Base-by-base conservation (phyloP, 2,797 vertebrate species). In the Molossus molossus region DNA sequence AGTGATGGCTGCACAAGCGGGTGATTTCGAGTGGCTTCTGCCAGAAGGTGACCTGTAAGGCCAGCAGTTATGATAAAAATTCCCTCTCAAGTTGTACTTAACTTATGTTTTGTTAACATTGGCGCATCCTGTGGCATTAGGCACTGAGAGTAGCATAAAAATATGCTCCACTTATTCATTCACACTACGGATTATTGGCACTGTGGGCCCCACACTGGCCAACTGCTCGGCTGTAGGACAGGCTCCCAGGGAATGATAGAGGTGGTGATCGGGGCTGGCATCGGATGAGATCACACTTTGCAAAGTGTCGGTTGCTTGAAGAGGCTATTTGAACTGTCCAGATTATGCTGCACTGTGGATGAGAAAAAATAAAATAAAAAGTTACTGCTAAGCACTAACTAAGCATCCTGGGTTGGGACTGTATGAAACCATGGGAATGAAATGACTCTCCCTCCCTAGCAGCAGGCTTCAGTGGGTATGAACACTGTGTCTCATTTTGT, bases 401-500 rank as follows among this genome's bases (percentile, higher is more conserved):
- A 33, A 40, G 45, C 55, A 45, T 67, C n/a, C 76, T 57, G n/a
- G 11, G 29, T 92, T 77, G 53, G 75, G 75, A 67, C 53, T 69
- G 92, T 33, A 58, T 0, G 14, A 73, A 90, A 40, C 4, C 15
- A 50, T 17, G 57, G 65, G 86, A 87, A 18, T 8, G 29, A 20
- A 45, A 50, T 9, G n/a, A 50, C 17, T 50, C 10, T 60, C 15
- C 17, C 10, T 82, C 20, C 40, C 69, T 55, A 18, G 58, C 45
- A 84, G 83, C 27, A n/a, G 55, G 45, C 45, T 64, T 87, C 23
- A 3, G 53, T 37, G 33, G 45, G 3, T 60, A 6, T 27, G 73
- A 91, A 50, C 76, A 53, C 50, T 5, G 70, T 21, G 75, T 73
- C 73, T 94, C 45, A 2, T 72, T 95, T 81, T 89, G 17, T 80